Percentiles rank a stretch among this genome's conserved stretches.
Conservation (phyloP, 2,797 vertebrate genomes). For the Glossophaga mutica region DNA sequence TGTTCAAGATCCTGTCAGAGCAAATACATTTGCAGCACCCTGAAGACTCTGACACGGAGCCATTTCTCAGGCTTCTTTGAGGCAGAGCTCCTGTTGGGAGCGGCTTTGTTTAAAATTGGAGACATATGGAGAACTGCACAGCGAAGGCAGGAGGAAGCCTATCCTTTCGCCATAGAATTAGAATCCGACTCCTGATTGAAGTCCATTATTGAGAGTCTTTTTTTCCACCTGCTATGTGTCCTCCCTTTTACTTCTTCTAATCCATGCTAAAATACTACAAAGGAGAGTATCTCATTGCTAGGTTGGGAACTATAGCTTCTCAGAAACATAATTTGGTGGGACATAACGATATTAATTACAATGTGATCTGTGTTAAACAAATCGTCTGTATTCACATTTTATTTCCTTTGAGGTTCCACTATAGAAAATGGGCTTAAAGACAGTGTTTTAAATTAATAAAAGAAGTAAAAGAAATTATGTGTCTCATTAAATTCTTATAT, state of each 20-base stretch:
- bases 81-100: constrained; percentile 65
- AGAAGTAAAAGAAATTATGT: background rate
- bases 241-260: constrained; percentile 15
- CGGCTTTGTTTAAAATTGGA: constrained; percentile 71
- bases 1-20: constrained; percentile 72
- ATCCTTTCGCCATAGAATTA: constrained; percentile 50
- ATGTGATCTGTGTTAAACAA: background rate
- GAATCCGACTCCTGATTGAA: constrained; percentile 39
- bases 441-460: background rate
- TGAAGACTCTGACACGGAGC: constrained; percentile 54
- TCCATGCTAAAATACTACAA: background rate
- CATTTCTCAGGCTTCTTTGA: constrained; percentile 63
- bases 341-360: background rate
- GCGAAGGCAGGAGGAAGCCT: constrained; percentile 52
- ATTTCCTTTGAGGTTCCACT: background rate
- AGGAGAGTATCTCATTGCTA: background rate
- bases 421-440: background rate
- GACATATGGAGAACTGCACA: constrained; percentile 61
- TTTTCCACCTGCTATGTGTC: background rate
- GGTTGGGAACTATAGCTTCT: background rate
- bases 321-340: constrained; percentile 4
- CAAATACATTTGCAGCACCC: constrained; percentile 47
- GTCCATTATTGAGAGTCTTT: background rate
- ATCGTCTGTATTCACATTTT: background rate
- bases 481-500: background rate